Percentiles rank a stretch among this genome's conserved stretches.
Evolutionary conservation across 2,797 vertebrate genomes (phyloP).

Genomic region (Sebastes elongatus): DNA sequence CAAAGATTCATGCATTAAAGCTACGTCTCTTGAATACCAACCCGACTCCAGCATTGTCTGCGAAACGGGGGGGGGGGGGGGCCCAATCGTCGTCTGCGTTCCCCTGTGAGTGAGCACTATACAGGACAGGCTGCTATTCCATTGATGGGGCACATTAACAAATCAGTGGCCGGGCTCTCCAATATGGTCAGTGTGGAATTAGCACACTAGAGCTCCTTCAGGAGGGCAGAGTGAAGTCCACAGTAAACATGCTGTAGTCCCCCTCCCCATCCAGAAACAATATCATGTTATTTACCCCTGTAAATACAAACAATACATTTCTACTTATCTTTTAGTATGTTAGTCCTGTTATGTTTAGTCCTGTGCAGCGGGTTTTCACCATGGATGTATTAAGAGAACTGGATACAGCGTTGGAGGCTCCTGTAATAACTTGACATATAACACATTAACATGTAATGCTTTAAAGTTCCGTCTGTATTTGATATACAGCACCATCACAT

Average conservation of each 20-base stretch:
- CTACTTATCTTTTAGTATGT: neutral
- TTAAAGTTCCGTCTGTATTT: neutral
- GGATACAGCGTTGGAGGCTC: too few relatives aligned
- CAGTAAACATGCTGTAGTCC: neutral
- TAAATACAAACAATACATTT: neutral
- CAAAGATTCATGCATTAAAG: constrained; percentile 34
- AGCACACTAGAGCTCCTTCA: neutral
- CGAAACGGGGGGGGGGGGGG: neutral
- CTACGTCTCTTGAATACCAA: constrained; percentile 43
- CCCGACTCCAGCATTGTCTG: neutral
- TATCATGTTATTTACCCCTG: neutral
- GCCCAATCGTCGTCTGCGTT: constrained; percentile 9
- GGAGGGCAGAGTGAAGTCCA: neutral
- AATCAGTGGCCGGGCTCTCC: neutral
- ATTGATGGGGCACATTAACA: neutral
- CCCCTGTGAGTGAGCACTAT: neutral
- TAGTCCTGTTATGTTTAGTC: too few relatives aligned
- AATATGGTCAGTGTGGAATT: neutral
- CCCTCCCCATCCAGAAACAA: neutral
- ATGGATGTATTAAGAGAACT: too few relatives aligned
- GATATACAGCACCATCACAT: neutral
- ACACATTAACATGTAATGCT: neutral
- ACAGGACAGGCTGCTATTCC: neutral
- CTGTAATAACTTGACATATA: neutral
- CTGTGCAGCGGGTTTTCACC: too few relatives aligned